Conservation (phyloP, 1,140 invertebrate species). For the Orchestia grillus region DNA sequence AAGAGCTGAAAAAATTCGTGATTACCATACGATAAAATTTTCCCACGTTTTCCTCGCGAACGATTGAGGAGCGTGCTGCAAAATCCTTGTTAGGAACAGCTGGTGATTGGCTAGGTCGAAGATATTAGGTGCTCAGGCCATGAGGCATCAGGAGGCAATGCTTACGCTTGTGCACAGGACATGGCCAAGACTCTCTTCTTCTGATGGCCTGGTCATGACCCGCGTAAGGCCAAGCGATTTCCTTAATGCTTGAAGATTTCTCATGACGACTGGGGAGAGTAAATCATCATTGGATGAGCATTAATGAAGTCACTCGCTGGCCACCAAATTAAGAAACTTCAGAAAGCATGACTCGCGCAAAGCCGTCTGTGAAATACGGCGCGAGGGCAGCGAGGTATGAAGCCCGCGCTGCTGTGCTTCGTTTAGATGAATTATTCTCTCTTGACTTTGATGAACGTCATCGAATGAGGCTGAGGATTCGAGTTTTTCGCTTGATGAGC, state of each 20-base stretch:
- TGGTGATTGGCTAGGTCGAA: neutral
- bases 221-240: neutral
- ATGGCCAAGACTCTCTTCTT: neutral
- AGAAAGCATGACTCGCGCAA: constrained; percentile 16
- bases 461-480: neutral
- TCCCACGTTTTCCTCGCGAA: neutral
- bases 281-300: constrained; percentile 35
- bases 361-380: constrained; percentile 4
- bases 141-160: constrained; percentile 1
- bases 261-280: constrained; percentile 21
- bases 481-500: neutral
- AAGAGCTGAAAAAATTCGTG: neutral
- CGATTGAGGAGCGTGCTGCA: neutral
- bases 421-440: neutral
- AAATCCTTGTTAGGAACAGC: neutral
- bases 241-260: constrained; percentile 27
- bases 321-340: constrained; percentile 44
- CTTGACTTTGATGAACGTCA: neutral
- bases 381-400: neutral
- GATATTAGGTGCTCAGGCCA: constrained; percentile 13
- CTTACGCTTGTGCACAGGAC: neutral
- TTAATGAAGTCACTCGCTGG: constrained; percentile 33
- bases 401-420: neutral
- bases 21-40: neutral
- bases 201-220: constrained; percentile 30